Evolutionary conservation across 2,888 invertebrate species (phyloP).

Genomic region (Calameuta pallipes): DNA sequence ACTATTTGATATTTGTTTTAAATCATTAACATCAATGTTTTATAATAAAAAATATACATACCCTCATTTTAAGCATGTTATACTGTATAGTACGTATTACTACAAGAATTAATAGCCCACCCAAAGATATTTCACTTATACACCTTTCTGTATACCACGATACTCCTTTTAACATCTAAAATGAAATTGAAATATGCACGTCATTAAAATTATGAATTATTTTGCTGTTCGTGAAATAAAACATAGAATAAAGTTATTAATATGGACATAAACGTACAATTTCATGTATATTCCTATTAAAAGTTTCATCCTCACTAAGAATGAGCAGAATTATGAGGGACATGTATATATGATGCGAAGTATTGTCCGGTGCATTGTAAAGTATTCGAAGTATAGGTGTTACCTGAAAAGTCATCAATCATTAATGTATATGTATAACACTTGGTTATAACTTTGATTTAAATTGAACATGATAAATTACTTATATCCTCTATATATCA

Average conservation of each 20-base stretch:
- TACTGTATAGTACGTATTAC: conserved; percentile 97
- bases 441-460: too few species aligned
- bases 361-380: conserved; percentile 91
- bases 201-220: too few species aligned
- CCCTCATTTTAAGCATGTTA: conserved; percentile 94
- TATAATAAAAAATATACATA: conserved; percentile 55
- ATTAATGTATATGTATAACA: neutral
- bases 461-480: too few species aligned
- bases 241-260: too few species aligned
- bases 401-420: conserved; percentile 70
- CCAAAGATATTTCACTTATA: conserved; percentile 92
- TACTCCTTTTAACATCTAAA: conserved; percentile 86
- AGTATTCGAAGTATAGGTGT: conserved; percentile 93
- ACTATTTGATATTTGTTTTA: neutral
- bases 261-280: conserved; percentile 75
- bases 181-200: conserved; percentile 30
- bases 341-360: conserved; percentile 99
- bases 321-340: conserved; percentile 96
- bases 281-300: conserved; percentile 94
- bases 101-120: conserved; percentile 92
- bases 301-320: conserved; percentile 94
- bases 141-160: conserved; percentile 94
- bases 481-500: too few species aligned
- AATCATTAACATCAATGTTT: neutral
- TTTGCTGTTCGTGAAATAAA: too few species aligned